Conservation (phyloP, 2,113 vertebrate genomes). For the Forbesichthys agassizii region DNA sequence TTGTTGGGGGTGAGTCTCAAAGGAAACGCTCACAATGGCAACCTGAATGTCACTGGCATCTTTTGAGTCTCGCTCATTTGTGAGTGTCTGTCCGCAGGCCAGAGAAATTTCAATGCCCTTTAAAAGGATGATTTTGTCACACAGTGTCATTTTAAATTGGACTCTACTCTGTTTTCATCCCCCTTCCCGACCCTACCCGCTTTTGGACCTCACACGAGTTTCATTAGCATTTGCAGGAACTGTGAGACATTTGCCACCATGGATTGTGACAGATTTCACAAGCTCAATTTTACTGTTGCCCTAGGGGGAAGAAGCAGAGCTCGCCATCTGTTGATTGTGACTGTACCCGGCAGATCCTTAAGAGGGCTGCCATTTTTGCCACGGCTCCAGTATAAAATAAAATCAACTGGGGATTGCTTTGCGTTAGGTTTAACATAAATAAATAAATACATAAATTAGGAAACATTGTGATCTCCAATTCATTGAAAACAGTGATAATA, state of each 20-base stretch:
- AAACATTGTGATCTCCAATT: too few species aligned
- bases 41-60: constrained; percentile 72
- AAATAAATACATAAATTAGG: too few species aligned
- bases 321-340: constrained; percentile 76
- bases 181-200: constrained; percentile 18
- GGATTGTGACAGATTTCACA: constrained; percentile 76
- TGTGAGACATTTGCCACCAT: constrained; percentile 72
- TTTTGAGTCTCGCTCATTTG: constrained; percentile 65
- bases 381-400: constrained; percentile 32
- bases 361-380: constrained; percentile 44
- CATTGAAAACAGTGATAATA: too few species aligned
- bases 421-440: constrained; percentile 1
- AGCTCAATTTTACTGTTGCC: constrained; percentile 68
- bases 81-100: constrained; percentile 62
- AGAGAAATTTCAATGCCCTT: constrained; percentile 64
- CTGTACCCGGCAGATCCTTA: constrained; percentile 57
- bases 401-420: constrained; percentile 9
- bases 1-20: constrained; percentile 51
- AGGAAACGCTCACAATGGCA: constrained; percentile 58
- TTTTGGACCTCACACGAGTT: constrained; percentile 67
- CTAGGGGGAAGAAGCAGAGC: constrained; percentile 41
- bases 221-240: constrained; percentile 75
- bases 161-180: constrained; percentile 19
- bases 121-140: constrained; percentile 67
- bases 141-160: constrained; percentile 73